Base-by-base conservation (phyloP, 2,113 vertebrate species). In the Anoura caudifer region DNA sequence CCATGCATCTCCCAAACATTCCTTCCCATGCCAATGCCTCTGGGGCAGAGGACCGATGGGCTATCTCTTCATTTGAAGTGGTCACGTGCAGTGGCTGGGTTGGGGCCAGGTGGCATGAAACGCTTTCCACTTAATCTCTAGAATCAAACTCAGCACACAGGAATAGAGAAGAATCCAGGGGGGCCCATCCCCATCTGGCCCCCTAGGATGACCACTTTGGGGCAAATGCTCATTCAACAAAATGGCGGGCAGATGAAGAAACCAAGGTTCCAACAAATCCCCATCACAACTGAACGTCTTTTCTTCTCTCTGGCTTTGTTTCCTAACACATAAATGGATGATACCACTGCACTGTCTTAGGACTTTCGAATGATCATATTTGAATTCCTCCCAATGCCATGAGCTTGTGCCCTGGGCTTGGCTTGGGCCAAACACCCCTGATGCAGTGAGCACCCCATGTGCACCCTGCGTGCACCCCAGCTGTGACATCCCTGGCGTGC, bases 371-470 rank as follows among this genome's bases (percentile, higher is more conserved):
- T 19, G 31, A 5, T 0, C 22, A 61, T 36, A 2, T 59, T n/a
- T 43, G 75, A 89, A 12, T 33, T 41, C 56, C 56, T 50, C 47
- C 28, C 36, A 20, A 4, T 5, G 47, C 73, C 67, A 20, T 28
- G 11, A 8, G 47, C 82, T 33, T 59, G 14, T 45, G 69, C 43
- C 31, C 7, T 2, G 38, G 28, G 16, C 26, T 54, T 5, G 41
- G 52, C 26, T 50, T 5, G 41, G 72, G 33, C 2, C 59, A 43
- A 41, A 36, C 0, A 26, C 5, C 0, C 47, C 1, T 8, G 16
- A 1, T 1, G 20, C n/a, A 9, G 20, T 0, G 8, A 63, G 13
- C 0, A 3, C 4, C 36, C 26, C 6, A 0, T 1, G 4, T 2
- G 33, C n/a, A 19, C 52, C 4, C 54, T 20, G 15, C 7, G 52